phyloP scores from a whole-genome alignment of 2,797 vertebrate species.

The Trachurus trachurus region DNA sequence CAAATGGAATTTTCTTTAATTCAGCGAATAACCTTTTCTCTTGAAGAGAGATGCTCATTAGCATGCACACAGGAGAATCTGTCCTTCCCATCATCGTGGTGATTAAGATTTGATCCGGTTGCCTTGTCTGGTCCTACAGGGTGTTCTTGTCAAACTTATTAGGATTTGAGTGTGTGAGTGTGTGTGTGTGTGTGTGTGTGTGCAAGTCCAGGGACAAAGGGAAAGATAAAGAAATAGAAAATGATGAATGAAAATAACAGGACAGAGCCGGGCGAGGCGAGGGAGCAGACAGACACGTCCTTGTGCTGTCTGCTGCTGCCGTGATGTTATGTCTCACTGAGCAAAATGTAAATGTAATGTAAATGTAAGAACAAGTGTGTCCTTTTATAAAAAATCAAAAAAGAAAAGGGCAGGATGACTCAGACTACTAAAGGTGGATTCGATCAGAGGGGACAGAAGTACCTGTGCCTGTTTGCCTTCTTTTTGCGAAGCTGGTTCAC shows the following conservation, averaged over 20 bases:
- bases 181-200: conserved; percentile 8
- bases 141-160: conserved; percentile 60
- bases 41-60: conserved; percentile 34
- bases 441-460: not conserved
- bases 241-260: conserved; percentile 27
- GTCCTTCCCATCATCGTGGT: conserved; percentile 42
- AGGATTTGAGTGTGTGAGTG: conserved; percentile 21
- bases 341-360: conserved; percentile 55
- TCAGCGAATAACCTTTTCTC: conserved; percentile 33
- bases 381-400: conserved; percentile 30
- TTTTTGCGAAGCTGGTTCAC: not conserved
- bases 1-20: conserved; percentile 26
- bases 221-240: conserved; percentile 16
- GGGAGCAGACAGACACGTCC: conserved; percentile 9
- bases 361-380: conserved; percentile 41
- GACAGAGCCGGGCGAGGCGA: not conserved
- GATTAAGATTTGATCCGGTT: conserved; percentile 66
- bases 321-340: conserved; percentile 25
- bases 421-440: conserved; percentile 46
- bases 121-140: conserved; percentile 46
- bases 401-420: conserved; percentile 48
- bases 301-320: conserved; percentile 3
- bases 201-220: not conserved
- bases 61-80: conserved; percentile 42
- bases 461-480: conserved; percentile 3